Base-by-base conservation (phyloP, 2,888 invertebrate genomes). In the Drosophila paucipuncta region DNA sequence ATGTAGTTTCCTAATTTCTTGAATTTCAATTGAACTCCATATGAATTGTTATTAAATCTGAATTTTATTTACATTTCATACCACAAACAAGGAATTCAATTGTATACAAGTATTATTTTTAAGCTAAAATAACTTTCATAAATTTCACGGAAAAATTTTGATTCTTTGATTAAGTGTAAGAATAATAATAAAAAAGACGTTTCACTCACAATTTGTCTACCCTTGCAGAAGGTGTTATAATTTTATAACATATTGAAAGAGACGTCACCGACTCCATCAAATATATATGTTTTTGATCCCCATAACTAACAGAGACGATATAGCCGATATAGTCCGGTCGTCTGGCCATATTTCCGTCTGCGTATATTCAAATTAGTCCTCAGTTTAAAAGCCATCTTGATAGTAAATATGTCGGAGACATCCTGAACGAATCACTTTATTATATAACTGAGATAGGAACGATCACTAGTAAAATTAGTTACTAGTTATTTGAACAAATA, bases 111-210 rank as follows among this genome's bases (percentile, higher is more conserved):
- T 52, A 10, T 16, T 58, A 41, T 3, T 10, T n/a, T 31, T 58
- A 58, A 58, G 58, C 5, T 41, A n/a, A 30, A 30, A 30, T 41
- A 30, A 30, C 30, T 57, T 57, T 13, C 11, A 57, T 57, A 30
- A 30, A 39, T 47, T 22, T 13, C 22, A 6, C 43, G 10, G 0
- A n/a, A 43, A 2, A 22, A 22, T 18, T n/a, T n/a, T n/a, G 13
- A n/a, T n/a, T 39, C 13, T 77, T 69, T 68, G 70, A 82, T 78
- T 87, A 88, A 85, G 80, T 68, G 41, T 82, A 83, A 78, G 78
- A 68, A 69, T 50, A 18, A 54, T 16, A 47, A 47, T 16, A 25
- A 47, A 47, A 47, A 47, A 25, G 1, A 28, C 0, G 47, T 25
- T 47, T 16, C 16, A 47, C 7, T 47, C 13, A 25, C 7, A 47